Evolutionary conservation across 2,797 vertebrate genomes (phyloP), one percentile per base, ranked within the genome.

Genomic region (Cetoscarus ocellatus): DNA sequence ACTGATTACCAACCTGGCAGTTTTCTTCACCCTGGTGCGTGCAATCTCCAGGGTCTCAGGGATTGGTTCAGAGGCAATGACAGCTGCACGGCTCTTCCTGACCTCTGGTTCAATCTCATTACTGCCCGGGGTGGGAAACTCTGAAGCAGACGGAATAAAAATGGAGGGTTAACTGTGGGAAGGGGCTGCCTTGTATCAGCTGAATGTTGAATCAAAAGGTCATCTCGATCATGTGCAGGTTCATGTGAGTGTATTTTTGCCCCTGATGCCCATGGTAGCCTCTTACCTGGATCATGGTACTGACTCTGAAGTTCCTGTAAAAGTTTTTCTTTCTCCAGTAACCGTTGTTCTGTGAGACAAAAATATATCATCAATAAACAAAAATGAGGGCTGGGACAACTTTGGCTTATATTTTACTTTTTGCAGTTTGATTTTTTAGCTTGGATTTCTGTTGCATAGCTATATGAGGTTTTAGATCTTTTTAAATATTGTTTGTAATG

Each of bases 41-140:
- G 12, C 60, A 60, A 94, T 90, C 43, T 93, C 84, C 53, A 92
- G 56, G 1, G 85, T 88, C 12, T 92, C 91, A 0, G 71, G 54
- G 38, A 95, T 87, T 0, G 90, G 92, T 59, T 96, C 95, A 0
- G 94, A 57, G 43, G 94, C 93, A 2, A 96, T 94, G 79, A 94
- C 92, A 0, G 92, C 93, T 0, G 90, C 84, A 1, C 93, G 89
- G 73, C 94, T 95, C 77, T 77, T 90, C 76, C 88, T 84, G 63
- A 90, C 79, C 61, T 92, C 83, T 0, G 79, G 75, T 0, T 92
- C 64, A 6, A 60, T 44, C 1, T 92, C 94, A 73, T 86, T 84
- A 62, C 77, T 67, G 52, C 63, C 53, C 54, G 73, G 85, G 18
- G 86, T 66, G 13, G 83, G 73, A 67, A 77, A 78, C 13, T 92